Percentiles rank a stretch among this genome's conserved stretches.
These are phyloP conservation scores for Chinchilla lanigera DNA, from an alignment of 2,113 vertebrate genomes.

Conservation along the genomic window DNA sequence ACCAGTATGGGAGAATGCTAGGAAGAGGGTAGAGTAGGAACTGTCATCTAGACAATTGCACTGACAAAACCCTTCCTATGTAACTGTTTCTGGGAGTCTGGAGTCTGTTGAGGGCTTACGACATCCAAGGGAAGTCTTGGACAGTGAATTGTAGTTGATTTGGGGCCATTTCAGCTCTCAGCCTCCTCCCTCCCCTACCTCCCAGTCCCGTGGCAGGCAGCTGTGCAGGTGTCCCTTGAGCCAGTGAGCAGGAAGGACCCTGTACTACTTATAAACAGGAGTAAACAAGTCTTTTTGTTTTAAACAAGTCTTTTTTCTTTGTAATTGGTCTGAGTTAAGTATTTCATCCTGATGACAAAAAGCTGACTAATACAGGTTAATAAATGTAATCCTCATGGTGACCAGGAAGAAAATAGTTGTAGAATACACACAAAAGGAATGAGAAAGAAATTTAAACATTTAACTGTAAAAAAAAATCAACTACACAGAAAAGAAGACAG, in stretches of 20 bases:
- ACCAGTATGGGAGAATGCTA: not conserved
- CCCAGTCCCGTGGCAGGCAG: not conserved
- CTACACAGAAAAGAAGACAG: not conserved
- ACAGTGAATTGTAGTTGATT: slow-evolving; percentile 1
- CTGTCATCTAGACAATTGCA: not conserved
- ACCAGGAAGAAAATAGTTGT: not conserved
- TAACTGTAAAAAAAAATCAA: not conserved
- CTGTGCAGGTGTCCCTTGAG: not conserved
- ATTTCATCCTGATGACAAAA: not conserved
- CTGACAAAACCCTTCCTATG: not conserved
- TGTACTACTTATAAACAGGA: too few relatives aligned
- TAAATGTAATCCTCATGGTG: not conserved
- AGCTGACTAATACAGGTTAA: not conserved
- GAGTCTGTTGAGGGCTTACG: not conserved
- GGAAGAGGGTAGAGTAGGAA: not conserved
- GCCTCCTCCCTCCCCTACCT: not conserved
- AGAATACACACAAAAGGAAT: not conserved
- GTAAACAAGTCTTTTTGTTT: not conserved
- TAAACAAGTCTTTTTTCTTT: not conserved
- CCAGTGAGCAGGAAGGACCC: not conserved
- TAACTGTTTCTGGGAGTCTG: not conserved
- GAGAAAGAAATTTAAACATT: not conserved
- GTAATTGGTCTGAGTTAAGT: not conserved
- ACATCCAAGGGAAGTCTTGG: not conserved
- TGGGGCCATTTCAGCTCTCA: slow-evolving; percentile 9